Evolutionary conservation across 2,888 invertebrate species (phyloP).

Genomic region (Oasisia sp.): DNA sequence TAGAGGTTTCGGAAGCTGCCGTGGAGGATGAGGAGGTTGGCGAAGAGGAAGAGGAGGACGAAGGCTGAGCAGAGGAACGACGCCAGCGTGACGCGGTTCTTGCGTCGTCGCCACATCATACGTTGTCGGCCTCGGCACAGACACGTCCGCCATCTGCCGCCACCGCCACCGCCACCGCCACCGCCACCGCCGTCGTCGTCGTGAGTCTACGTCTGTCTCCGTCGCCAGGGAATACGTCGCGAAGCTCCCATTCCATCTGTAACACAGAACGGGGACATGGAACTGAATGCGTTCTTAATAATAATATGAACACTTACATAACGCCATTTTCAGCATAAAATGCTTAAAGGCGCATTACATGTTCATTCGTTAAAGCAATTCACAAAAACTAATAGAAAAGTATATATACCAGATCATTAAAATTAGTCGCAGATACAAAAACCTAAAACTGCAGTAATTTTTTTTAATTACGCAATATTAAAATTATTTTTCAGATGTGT

Average conservation of each 20-base stretch:
- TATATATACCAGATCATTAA: too few species aligned
- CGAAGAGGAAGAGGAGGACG: neutral
- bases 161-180: neutral
- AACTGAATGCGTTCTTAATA: too few species aligned
- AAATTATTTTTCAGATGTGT: too few species aligned
- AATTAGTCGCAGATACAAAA: too few species aligned
- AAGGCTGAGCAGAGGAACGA: neutral
- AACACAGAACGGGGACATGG: neutral
- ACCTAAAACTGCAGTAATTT: too few species aligned
- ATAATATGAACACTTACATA: too few species aligned
- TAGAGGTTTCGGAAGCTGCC: neutral
- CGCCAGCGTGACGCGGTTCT: neutral
- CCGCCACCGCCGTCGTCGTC: neutral
- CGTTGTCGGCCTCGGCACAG: neutral
- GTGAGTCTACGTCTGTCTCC: neutral
- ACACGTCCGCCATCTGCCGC: neutral
- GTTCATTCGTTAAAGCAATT: too few species aligned
- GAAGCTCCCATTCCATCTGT: neutral
- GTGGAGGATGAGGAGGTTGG: neutral
- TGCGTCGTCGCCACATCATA: neutral
- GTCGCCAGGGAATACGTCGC: neutral
- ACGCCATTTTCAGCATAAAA: too few species aligned
- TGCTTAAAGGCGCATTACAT: too few species aligned
- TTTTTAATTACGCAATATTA: too few species aligned
- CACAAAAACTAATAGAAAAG: too few species aligned